phyloP scores from a whole-genome alignment of 2,888 invertebrate species.

The Sturmia bella region DNA sequence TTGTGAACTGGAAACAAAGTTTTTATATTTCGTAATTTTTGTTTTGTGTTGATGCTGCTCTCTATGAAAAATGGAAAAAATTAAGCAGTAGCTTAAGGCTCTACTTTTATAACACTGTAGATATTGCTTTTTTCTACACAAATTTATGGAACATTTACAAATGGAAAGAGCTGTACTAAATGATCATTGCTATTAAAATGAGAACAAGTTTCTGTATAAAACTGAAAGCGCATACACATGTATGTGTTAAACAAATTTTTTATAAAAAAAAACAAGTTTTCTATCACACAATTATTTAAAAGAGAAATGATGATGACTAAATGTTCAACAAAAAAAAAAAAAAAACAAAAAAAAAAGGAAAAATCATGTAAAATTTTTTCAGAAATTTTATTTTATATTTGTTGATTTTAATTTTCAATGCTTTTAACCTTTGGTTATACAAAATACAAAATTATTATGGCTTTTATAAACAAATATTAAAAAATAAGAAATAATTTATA shows the following conservation, averaged over 20 bases:
- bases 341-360: too few species aligned
- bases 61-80: slow-evolving; percentile 48
- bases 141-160: slow-evolving; percentile 3
- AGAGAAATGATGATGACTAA: too few species aligned
- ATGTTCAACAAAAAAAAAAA: too few species aligned
- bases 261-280: slow-evolving; percentile 16
- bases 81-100: slow-evolving; percentile 63
- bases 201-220: background rate
- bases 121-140: slow-evolving; percentile 13
- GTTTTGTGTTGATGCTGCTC: slow-evolving; percentile 24
- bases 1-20: slow-evolving; percentile 70
- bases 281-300: too few species aligned
- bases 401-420: too few species aligned
- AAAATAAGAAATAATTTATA: too few species aligned
- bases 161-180: slow-evolving; percentile 1
- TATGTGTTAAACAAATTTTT: slow-evolving; percentile 25
- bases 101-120: slow-evolving; percentile 36
- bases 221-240: slow-evolving; percentile 5
- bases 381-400: too few species aligned
- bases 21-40: slow-evolving; percentile 59
- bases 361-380: too few species aligned
- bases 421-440: too few species aligned
- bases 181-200: slow-evolving; percentile 11
- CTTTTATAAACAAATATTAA: too few species aligned
- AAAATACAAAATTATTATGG: too few species aligned